Conservation (phyloP, 2,113 vertebrate species). For the Protobothrops flavoviridis region DNA sequence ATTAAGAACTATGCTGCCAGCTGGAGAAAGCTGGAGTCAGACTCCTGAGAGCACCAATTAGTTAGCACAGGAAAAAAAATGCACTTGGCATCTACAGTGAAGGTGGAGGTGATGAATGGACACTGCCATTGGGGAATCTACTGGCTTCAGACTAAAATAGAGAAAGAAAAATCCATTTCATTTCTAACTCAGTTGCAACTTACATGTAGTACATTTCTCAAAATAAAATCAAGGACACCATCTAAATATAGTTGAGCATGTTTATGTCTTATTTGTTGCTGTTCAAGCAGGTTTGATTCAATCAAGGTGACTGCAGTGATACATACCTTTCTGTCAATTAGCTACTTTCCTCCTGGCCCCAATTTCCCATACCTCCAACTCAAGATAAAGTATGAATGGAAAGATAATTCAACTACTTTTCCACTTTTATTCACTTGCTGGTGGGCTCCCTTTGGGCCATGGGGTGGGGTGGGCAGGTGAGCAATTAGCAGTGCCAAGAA, state of each 20-base stretch:
- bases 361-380: background rate
- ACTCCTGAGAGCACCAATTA: conserved; percentile 23
- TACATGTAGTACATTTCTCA: background rate
- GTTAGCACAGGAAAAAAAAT: background rate
- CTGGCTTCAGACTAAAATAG: conserved; percentile 1
- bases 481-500: background rate
- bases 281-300: background rate
- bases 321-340: background rate
- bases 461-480: background rate
- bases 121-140: background rate
- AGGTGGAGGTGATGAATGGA: conserved; percentile 6
- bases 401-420: background rate
- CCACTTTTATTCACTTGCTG: background rate
- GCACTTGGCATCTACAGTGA: conserved; percentile 8
- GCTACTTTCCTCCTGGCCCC: background rate
- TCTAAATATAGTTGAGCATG: background rate
- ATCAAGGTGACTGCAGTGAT: background rate
- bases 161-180: background rate
- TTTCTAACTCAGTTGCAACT: background rate
- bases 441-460: background rate
- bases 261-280: background rate
- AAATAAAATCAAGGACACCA: background rate
- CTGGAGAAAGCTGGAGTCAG: conserved; percentile 20
- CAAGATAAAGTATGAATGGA: background rate
- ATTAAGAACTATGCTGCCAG: background rate